phyloP scores from a whole-genome alignment of 2,888 invertebrate genomes.

The Tortricodes alternella region DNA sequence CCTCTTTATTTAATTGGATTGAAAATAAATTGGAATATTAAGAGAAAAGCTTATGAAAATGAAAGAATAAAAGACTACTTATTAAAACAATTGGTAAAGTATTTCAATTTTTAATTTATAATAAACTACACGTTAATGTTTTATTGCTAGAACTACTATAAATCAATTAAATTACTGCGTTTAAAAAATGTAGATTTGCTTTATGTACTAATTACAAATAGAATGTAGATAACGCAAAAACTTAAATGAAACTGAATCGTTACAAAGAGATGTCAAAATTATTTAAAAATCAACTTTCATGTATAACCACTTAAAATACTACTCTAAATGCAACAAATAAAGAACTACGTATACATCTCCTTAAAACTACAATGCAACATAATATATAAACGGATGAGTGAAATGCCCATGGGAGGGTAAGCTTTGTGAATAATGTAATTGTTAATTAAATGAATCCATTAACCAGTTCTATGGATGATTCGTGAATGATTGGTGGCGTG shows the following conservation, averaged over 20 bases:
- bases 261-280: constrained; percentile 53
- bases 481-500: constrained; percentile 64
- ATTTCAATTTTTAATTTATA: constrained; percentile 60
- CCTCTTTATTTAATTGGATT: constrained; percentile 75
- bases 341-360: constrained; percentile 53
- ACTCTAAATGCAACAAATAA: constrained; percentile 30
- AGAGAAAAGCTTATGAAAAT: constrained; percentile 42
- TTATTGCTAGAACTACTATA: constrained; percentile 50
- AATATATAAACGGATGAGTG: constrained; percentile 51
- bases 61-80: constrained; percentile 40
- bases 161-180: constrained; percentile 47
- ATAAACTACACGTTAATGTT: constrained; percentile 53
- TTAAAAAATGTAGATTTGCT: no score
- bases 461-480: constrained; percentile 75
- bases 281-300: constrained; percentile 23
- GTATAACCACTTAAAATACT: constrained; percentile 28
- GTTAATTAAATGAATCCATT: constrained; percentile 73
- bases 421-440: constrained; percentile 35
- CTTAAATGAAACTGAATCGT: constrained; percentile 43
- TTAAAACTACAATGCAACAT: constrained; percentile 55
- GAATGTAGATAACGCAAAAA: constrained; percentile 42
- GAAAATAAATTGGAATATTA: constrained; percentile 43
- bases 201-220: background rate
- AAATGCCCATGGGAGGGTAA: constrained; percentile 49
- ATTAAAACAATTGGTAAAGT: constrained; percentile 66